Evolutionary conservation across 2,797 vertebrate genomes (phyloP).

Genomic region (Crocodylus rhombifer): DNA sequence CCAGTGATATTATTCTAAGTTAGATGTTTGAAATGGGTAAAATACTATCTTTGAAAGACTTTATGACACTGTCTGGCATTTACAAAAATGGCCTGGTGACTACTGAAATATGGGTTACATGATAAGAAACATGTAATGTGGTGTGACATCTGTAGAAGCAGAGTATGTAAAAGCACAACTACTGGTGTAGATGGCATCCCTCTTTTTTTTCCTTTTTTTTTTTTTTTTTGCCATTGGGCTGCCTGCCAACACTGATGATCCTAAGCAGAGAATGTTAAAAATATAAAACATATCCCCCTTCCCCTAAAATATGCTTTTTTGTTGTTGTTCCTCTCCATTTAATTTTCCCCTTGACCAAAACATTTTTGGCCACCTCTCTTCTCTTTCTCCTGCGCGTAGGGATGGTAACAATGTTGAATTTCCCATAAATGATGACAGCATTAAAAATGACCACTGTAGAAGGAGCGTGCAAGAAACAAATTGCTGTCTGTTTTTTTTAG

Average conservation of each 20-base stretch:
- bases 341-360: not conserved
- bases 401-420: not conserved
- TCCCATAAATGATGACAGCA: not conserved
- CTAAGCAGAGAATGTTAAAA: not conserved
- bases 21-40: too few species aligned
- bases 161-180: not conserved
- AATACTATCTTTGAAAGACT: not conserved
- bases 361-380: not conserved
- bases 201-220: not conserved
- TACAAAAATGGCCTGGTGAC: not conserved
- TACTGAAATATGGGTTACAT: not conserved
- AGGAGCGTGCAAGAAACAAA: not conserved
- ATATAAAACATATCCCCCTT: not conserved
- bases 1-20: too few species aligned
- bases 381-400: not conserved
- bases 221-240: not conserved
- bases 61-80: not conserved
- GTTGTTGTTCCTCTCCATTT: not conserved
- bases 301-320: not conserved
- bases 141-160: not conserved
- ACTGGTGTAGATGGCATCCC: not conserved
- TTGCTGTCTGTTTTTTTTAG: not conserved
- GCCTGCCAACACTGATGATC: not conserved
- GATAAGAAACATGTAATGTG: not conserved
- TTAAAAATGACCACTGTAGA: not conserved